phyloP scores from a whole-genome alignment of 2,888 invertebrate species.

The Odontocolon sp. region DNA sequence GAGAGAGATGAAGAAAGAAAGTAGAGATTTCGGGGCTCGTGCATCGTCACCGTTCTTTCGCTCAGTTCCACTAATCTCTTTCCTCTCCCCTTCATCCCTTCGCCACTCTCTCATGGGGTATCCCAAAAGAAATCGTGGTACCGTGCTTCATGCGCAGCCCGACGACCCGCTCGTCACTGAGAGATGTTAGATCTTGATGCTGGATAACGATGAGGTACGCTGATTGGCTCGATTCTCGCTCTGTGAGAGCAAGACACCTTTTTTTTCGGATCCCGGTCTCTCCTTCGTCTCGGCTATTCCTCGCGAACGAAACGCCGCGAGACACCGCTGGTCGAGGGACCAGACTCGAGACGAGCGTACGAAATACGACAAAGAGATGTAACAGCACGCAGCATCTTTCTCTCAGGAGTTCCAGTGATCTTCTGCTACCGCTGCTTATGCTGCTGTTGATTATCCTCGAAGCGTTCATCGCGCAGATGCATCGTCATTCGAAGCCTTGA shows the following conservation, averaged over 20 bases:
- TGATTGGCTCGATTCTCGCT: slow-evolving; percentile 65
- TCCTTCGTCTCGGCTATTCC: background rate
- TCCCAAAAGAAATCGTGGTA: slow-evolving; percentile 38
- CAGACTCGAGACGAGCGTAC: slow-evolving; percentile 15
- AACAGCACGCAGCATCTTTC: slow-evolving; percentile 11
- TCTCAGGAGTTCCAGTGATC: slow-evolving; percentile 4
- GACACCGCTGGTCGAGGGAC: background rate
- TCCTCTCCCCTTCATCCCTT: background rate
- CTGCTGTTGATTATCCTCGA: slow-evolving; percentile 17
- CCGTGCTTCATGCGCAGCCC: slow-evolving; percentile 1
- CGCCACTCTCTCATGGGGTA: slow-evolving; percentile 8
- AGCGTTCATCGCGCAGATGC: slow-evolving; percentile 40
- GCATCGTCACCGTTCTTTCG: slow-evolving; percentile 21
- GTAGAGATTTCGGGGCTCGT: slow-evolving; percentile 40
- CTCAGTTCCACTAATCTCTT: slow-evolving; percentile 46
- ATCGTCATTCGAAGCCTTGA: slow-evolving; percentile 66
- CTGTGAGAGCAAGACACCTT: background rate
- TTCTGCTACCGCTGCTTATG: slow-evolving; percentile 29
- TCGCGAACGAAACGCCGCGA: slow-evolving; percentile 20
- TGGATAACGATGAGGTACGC: slow-evolving; percentile 59
- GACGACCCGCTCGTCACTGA: slow-evolving; percentile 10
- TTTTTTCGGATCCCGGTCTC: background rate
- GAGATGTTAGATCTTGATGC: slow-evolving; percentile 56
- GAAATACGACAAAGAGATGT: slow-evolving; percentile 32
- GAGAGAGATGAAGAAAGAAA: background rate